Base-by-base conservation (phyloP, 2,113 vertebrate genomes). In the Mionectes macconnelli region DNA sequence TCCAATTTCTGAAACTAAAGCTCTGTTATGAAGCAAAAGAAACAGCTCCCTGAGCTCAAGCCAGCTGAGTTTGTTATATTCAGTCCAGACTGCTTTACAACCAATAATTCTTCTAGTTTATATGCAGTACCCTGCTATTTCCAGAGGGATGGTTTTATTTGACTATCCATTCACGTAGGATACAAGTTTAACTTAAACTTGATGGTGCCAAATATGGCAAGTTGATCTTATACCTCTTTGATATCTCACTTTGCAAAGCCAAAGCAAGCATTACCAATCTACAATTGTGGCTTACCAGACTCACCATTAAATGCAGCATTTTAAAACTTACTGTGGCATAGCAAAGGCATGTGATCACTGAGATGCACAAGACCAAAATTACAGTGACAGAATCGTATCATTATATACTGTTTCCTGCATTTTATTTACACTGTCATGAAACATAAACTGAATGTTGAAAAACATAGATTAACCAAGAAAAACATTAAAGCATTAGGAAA, bases 201-300 rank as follows among this genome's bases (percentile, higher is more conserved):
- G 23, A 24, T 79, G 68, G 89, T 96, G 78, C 76, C 72, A 91
- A 96, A 50, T 89, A 68, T 63, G 90, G 95, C 76, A 89, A 91
- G 92, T 89, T 85, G 79, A 15, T 97, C 81, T 94, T 93, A 84
- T 23, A 95, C 73, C 21, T 66, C 83, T 96, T 91, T 96, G 96
- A 96, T 95, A 96, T 88, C 76, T 96, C 80, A 86, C 88, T 97
- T 93, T 85, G 80, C 44, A 52, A 68, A 91, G 88, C 96, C 75
- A 95, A 92, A 97, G 82, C 80, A 96, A 97, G 79, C 89, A 35
- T 72, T 93, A 90, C 72, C 33, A 35, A 84, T 90, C 64, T 76
- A 39, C 91, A 96, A 79, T 94, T 97, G 89, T 94, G 97, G 98
- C 75, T 95, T 78, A 90, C 93, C 94, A 76, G 63, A 86, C 77